Base-by-base conservation (phyloP, 2,888 invertebrate species). In the Cephalotes varians region DNA sequence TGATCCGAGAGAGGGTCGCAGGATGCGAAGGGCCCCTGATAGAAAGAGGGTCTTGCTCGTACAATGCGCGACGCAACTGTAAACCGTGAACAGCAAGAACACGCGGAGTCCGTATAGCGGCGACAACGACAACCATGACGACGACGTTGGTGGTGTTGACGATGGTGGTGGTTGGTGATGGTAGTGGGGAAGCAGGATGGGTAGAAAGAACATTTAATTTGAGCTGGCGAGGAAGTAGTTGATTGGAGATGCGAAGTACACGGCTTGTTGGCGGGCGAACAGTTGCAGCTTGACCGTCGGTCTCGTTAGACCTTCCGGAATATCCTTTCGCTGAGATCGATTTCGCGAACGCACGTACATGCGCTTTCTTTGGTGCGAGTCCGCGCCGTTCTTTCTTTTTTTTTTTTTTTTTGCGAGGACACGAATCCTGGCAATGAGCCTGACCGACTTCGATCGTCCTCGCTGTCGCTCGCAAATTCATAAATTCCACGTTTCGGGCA, bases 211-310 rank as follows among this genome's bases (percentile, higher is more conserved):
- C 92, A 92, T 89, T 94, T 94, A 83, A 92, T 95, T 90, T 93
- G 94, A 90, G 93, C 95, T 94, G 95, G 95, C 95, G 94, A 95
- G 93, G 95, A 95, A 91, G 92, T 95, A 91, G 95, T 95, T 92
- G 94, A 95, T 89, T 94, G 92, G 93, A 95, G 93, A 92, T 90
- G 89, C 88, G 88, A 88, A 87, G 82, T 81, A 82, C 74, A 76
- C n/a, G 40, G 71, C 34, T 56, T 40, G 31, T 69, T 47, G 73
- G 49, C 74, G 49, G 44, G 3, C 64, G 37, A 37, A 21, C 88
- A 90, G 90, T 90, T 84, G 85, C 73, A 74, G 77, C 65, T 83
- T 77, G 69, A 82, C 88, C 65, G 71, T 87, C 83, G 74, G 73
- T 85, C 85, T 80, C 67, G 87, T 85, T 81, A 64, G 80, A 85